Evolutionary conservation across 2,888 invertebrate species (phyloP).

Genomic region (Anaspis maculata): DNA sequence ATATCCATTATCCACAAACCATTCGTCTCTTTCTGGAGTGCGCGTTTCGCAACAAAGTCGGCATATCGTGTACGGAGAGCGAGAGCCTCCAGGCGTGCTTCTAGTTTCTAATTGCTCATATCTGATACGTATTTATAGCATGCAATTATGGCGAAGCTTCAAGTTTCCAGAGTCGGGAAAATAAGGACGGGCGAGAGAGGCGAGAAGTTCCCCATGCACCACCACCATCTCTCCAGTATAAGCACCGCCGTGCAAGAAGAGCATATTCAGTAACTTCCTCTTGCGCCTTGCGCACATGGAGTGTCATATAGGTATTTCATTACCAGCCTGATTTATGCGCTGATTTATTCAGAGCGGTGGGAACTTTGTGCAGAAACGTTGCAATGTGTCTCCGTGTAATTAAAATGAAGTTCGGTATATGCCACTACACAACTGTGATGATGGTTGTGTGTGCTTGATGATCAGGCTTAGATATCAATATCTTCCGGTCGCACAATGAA

Average conservation of each 20-base stretch:
- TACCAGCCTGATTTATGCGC: conserved; percentile 39
- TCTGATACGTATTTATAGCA: conserved; percentile 42
- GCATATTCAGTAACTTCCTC: conserved; percentile 35
- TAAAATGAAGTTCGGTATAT: conserved; percentile 28
- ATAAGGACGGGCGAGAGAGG: conserved; percentile 11
- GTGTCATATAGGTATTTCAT: conserved; percentile 43
- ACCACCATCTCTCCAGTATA: no score
- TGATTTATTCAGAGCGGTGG: conserved; percentile 35
- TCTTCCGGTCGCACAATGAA: no score
- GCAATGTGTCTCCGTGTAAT: conserved; percentile 29
- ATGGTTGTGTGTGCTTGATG: no score
- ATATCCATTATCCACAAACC: no score
- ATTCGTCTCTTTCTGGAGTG: no score
- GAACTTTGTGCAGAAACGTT: no score
- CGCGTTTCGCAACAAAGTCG: no score
- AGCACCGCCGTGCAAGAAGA: no score
- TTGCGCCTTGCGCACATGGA: conserved; percentile 30
- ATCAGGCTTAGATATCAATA: no score
- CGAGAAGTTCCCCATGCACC: conserved; percentile 28
- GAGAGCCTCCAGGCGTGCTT: conserved; percentile 20
- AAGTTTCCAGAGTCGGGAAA: conserved; percentile 27
- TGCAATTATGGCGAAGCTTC: conserved; percentile 40
- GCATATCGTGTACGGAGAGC: no score
- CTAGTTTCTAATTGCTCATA: conserved; percentile 40
- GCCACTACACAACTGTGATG: no score